Conservation (phyloP, 2,797 vertebrate species). For the Scolopax bukidnonensis region DNA sequence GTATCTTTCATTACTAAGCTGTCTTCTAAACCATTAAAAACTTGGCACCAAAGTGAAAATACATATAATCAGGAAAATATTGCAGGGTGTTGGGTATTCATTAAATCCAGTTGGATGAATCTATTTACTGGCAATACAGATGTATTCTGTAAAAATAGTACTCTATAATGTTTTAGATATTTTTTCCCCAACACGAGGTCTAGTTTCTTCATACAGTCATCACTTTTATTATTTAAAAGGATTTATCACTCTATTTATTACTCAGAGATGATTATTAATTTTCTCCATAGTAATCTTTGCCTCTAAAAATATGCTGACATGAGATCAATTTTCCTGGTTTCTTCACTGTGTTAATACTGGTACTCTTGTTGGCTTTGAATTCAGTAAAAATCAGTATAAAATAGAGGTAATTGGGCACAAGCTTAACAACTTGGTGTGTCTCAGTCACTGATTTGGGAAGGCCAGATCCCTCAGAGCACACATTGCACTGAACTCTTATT, state of each 20-base stretch:
- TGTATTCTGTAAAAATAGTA: background rate
- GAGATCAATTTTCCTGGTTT: background rate
- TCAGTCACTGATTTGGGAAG: background rate
- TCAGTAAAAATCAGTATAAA: background rate
- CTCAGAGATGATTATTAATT: background rate
- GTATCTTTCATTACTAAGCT: background rate
- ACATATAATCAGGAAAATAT: background rate
- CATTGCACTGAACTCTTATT: background rate
- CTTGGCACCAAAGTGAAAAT: background rate
- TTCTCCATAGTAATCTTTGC: background rate
- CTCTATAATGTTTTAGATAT: background rate
- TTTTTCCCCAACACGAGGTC: background rate
- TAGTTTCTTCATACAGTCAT: constrained; percentile 7
- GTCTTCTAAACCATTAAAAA: constrained; percentile 30
- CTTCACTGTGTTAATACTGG: background rate
- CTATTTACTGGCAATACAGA: constrained; percentile 13
- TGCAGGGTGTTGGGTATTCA: background rate
- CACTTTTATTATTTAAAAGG: background rate
- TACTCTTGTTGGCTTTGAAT: background rate
- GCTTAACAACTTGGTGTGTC: background rate
- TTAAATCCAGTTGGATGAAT: background rate
- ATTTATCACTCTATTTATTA: constrained; percentile 3
- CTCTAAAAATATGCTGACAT: background rate
- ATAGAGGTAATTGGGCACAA: background rate
- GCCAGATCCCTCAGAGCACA: background rate